Conservation (phyloP, 1,140 invertebrate species). For the Harpegnathos saltator region DNA sequence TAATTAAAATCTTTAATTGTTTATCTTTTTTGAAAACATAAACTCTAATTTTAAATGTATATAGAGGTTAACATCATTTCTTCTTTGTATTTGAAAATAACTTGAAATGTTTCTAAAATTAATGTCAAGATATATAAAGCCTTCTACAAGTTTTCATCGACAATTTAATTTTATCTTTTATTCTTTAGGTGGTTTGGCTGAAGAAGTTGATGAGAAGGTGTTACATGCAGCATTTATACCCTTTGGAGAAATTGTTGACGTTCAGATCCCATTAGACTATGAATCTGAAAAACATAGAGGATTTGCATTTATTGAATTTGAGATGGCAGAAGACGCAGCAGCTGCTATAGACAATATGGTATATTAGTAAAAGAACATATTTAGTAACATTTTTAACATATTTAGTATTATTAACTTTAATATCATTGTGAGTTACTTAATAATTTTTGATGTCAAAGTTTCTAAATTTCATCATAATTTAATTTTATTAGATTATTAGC, state of each 20-base stretch:
- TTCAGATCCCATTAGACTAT: constrained; percentile 99
- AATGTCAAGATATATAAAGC: not conserved
- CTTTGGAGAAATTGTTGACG: constrained; percentile 98
- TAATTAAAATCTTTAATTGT: not conserved
- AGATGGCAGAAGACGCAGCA: constrained; percentile 96
- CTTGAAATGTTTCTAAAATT: no score
- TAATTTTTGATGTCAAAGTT: no score
- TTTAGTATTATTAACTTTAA: no score
- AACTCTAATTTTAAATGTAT: not conserved
- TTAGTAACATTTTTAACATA: not conserved
- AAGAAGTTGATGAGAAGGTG: constrained; percentile 98
- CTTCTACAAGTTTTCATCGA: not conserved
- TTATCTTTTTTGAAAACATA: not conserved
- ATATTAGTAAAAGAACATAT: constrained; percentile 71
- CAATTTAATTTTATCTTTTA: not conserved
- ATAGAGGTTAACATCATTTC: not conserved
- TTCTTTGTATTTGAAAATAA: no score
- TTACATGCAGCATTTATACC: constrained; percentile 98
- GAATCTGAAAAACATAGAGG: constrained; percentile 98
- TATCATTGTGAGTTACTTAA: no score
- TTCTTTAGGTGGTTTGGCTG: constrained; percentile 93
- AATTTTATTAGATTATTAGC: no score
- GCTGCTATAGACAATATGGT: constrained; percentile 99
- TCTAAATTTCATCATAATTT: no score
- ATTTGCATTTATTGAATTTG: constrained; percentile 99